A percentile compares a stretch with the other conserved stretches of the same genome.
Conservation (phyloP, 2,888 invertebrate species). For the Gastracanthus pulcherrimus region DNA sequence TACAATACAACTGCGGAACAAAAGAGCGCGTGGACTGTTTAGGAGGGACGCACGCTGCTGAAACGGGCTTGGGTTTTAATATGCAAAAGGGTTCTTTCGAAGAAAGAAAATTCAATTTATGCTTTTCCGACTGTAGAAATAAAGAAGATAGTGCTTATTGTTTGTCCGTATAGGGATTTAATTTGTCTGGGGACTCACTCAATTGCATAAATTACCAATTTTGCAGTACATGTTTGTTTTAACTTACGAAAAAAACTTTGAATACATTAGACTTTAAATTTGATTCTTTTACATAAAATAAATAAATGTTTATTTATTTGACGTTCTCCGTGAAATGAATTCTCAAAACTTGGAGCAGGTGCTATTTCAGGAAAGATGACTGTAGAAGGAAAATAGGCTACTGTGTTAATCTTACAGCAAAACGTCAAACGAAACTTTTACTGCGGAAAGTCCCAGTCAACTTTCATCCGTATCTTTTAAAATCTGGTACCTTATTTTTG, state of each 20-base stretch:
- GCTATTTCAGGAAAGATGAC: neutral
- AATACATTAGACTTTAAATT: neutral
- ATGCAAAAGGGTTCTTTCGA: neutral
- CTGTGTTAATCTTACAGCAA: too few species aligned
- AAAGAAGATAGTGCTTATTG: neutral
- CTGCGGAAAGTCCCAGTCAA: neutral
- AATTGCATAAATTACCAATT: neutral
- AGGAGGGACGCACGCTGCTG: neutral
- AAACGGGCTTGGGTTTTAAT: conserved; percentile 16
- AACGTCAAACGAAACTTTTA: too few species aligned
- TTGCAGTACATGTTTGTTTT: neutral
- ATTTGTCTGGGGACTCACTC: neutral
- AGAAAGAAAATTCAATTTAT: conserved; percentile 7
- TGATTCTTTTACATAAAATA: too few species aligned
- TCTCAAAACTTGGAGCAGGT: too few species aligned
- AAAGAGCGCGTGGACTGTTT: conserved; percentile 1
- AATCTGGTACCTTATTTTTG: neutral
- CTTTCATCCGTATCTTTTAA: neutral
- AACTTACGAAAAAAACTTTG: too few species aligned
- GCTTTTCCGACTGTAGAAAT: neutral
- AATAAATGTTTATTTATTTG: neutral
- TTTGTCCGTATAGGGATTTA: neutral
- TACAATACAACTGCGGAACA: neutral
- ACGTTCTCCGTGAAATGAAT: too few species aligned
- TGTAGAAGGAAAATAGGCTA: neutral